Evolutionary conservation across 2,797 vertebrate species (phyloP), one percentile per base, ranked within the genome.

Genomic region (Acanthis flammea): DNA sequence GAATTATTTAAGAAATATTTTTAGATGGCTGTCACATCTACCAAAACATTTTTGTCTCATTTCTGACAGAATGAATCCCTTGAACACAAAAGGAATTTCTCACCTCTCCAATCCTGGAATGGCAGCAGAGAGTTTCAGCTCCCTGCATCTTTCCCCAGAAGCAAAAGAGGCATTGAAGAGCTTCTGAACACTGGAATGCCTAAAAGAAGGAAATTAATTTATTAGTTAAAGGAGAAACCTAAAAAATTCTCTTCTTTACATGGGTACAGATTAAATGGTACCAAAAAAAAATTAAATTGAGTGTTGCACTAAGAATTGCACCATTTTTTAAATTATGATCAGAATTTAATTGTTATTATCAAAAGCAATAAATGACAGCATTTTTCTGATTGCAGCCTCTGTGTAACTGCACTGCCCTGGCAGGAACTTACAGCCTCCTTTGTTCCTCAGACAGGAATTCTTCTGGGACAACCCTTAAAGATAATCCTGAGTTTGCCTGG

Each of bases 91-190:
- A 88, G 12, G 10, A 16, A 72, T 60, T 71, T 70, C 94, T 97
- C 93, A 99, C 99, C 98, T 98, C 89, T 99, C 98, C 88, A 98
- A 95, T 44, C 98, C 98, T 57, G 98, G 99, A 67, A 99, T 98
- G 85, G 97, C 98, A 76, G 98, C 97, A 77, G 98, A 98, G 12
- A 98, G 96, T 95, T 98, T 99, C 61, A 98, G 95, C 77, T 98
- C 98, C 81, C 96, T 98, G 97, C 96, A 96, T 90, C 98, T 98
- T 95, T 98, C 98, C 70, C 98, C 98, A 81, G 97, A 85, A 14
- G 98, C 98, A 50, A 97, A 97, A 95, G 98, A 97, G 39, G 98
- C 98, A 92, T 98, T 97, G 31, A 98, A 98, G 8, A 99, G 97
- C 86, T 98, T 98, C 97, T 99, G 98, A 62, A 99, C 97, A 53